A percentile compares a stretch with the other conserved stretches of the same genome.
These are phyloP conservation scores for Forbesichthys agassizii DNA, from an alignment of 2,113 vertebrate species.

Conservation along the genomic window DNA sequence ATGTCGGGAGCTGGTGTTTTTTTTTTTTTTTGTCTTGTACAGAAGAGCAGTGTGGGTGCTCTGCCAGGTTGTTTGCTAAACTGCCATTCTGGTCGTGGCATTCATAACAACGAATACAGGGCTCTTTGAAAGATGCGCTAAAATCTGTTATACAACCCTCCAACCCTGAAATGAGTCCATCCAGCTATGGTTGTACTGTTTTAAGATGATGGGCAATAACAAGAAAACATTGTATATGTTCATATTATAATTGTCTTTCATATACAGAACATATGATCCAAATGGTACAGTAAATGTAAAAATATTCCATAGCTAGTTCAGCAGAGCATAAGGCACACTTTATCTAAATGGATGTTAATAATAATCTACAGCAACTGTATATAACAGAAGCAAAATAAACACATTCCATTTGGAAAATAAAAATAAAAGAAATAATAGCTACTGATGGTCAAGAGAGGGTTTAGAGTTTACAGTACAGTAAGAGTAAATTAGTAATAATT, in stretches of 20 bases:
- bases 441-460: no score
- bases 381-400: not conserved
- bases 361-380: not conserved
- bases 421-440: no score
- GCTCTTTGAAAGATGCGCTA: conserved; percentile 5
- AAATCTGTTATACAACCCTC: conserved; percentile 4
- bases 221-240: not conserved
- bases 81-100: conserved; percentile 38
- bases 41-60: conserved; percentile 41
- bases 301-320: no score
- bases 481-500: not conserved
- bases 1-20: conserved; percentile 17
- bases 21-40: conserved; percentile 52
- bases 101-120: conserved; percentile 20
- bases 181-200: not conserved
- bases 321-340: no score
- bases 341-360: no score
- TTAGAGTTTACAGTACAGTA: not conserved
- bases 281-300: no score
- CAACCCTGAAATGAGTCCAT: not conserved
- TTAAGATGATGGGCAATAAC: not conserved
- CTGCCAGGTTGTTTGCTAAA: conserved; percentile 49
- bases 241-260: not conserved
- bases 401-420: not conserved
- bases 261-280: no score